Evolutionary conservation across 2,888 invertebrate species (phyloP).

Genomic region (Thecophora atra): DNA sequence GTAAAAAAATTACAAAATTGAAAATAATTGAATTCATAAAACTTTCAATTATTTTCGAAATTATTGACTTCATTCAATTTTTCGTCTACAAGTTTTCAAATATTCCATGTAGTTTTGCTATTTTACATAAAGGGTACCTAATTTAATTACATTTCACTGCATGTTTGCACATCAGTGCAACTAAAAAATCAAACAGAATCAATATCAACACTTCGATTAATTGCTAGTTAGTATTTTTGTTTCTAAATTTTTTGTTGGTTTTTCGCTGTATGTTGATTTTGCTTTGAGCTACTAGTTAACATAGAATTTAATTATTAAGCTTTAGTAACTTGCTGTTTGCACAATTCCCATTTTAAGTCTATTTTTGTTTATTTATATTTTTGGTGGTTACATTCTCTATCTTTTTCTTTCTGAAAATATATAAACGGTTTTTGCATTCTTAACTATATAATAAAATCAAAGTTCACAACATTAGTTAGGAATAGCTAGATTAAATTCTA

Average conservation of each 20-base stretch:
- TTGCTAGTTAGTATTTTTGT: conserved; percentile 29
- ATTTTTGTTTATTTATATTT: background rate
- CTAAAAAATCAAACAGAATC: background rate
- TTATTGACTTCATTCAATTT: too few species aligned
- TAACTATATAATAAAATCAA: conserved; percentile 14
- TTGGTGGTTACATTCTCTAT: conserved; percentile 25
- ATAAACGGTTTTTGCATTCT: conserved; percentile 15
- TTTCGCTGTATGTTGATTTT: background rate
- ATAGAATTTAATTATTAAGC: conserved; percentile 21
- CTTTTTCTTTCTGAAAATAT: conserved; percentile 3
- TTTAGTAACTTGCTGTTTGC: conserved; percentile 36
- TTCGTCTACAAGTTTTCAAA: too few species aligned
- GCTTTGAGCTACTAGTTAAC: conserved; percentile 5
- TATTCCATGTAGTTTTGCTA: too few species aligned
- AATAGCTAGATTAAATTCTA: background rate
- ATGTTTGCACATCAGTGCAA: too few species aligned
- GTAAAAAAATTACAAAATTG: too few species aligned
- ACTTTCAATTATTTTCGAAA: too few species aligned
- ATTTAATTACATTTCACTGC: too few species aligned
- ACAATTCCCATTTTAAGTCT: conserved; percentile 30
- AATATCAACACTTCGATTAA: conserved; percentile 5
- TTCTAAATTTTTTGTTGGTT: conserved; percentile 25
- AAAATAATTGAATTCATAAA: too few species aligned
- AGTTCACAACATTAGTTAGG: conserved; percentile 30
- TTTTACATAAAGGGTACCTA: too few species aligned